These are phyloP conservation scores for Aelia acuminata DNA, from an alignment of 2,888 invertebrate genomes.

Conservation along the genomic window DNA sequence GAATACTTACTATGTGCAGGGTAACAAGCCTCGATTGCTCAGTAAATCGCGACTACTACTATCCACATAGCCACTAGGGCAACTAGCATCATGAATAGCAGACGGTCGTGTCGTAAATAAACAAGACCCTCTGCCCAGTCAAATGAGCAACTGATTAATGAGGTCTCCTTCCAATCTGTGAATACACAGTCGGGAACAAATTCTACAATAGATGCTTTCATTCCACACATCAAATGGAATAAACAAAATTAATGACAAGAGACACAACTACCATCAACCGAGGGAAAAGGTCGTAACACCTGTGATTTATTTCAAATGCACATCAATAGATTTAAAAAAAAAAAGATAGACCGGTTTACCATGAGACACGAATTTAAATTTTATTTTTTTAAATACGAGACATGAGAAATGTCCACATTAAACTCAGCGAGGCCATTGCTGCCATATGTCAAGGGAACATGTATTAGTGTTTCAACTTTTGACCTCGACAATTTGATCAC, in stretches of 20 bases:
- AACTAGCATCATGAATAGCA: not conserved
- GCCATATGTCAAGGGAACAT: slow-evolving; percentile 28
- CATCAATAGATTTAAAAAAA: not conserved
- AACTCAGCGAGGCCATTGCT: not conserved
- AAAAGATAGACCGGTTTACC: not conserved
- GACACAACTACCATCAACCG: too few species aligned
- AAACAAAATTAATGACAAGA: too few species aligned
- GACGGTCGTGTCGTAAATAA: not conserved
- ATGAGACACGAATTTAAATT: not conserved
- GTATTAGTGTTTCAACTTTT: not conserved
- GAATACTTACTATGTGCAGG: not conserved
- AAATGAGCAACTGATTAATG: not conserved
- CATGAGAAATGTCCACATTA: not conserved
- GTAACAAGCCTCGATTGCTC: not conserved
- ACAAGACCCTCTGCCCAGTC: not conserved
- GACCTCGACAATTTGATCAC: not conserved
- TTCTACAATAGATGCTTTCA: not conserved
- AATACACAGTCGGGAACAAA: not conserved
- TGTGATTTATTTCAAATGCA: not conserved
- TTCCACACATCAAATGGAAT: too few species aligned
- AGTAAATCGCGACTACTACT: not conserved
- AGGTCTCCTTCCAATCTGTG: not conserved
- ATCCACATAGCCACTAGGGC: not conserved
- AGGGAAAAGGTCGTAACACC: not conserved
- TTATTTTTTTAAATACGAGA: not conserved